Conservation (phyloP, 2,888 invertebrate genomes). For the Tupiocoris notatus region DNA sequence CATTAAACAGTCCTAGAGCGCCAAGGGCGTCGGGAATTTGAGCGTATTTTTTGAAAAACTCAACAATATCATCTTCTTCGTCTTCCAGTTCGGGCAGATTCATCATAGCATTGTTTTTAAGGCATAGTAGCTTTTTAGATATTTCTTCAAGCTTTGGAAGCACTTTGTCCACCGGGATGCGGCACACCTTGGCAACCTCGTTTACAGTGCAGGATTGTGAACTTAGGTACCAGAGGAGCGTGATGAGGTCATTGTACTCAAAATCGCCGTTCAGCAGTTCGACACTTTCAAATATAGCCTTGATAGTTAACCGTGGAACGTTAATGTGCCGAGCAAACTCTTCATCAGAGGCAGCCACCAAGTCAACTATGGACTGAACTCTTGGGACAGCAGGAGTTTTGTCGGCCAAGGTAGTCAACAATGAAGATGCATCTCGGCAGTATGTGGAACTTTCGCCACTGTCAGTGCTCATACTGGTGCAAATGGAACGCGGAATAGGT, state of each 20-base stretch:
- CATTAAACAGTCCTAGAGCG: conserved; percentile 7
- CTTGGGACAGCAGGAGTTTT: too few species aligned
- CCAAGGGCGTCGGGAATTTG: conserved; percentile 3
- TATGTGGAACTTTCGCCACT: too few species aligned
- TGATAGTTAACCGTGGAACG: conserved; percentile 7
- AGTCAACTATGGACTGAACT: neutral
- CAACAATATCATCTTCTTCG: conserved; percentile 26
- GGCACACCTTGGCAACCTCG: conserved; percentile 1
- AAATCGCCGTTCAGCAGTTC: neutral
- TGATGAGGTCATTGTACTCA: conserved; percentile 26
- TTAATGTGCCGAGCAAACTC: conserved; percentile 3
- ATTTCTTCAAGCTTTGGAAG: neutral
- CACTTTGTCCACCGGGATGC: neutral
- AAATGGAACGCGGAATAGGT: neutral
- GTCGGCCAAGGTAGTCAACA: too few species aligned
- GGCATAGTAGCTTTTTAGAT: neutral
- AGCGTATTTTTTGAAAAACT: conserved; percentile 6
- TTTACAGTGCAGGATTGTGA: neutral
- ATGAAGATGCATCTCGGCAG: too few species aligned
- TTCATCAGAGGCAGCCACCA: neutral
- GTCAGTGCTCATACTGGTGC: too few species aligned
- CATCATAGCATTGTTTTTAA: conserved; percentile 14
- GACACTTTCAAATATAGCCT: conserved; percentile 8
- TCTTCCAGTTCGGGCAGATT: neutral
- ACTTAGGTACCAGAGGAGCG: conserved; percentile 28